phyloP scores from a whole-genome alignment of 2,113 vertebrate genomes.

The Oriolus oriolus region DNA sequence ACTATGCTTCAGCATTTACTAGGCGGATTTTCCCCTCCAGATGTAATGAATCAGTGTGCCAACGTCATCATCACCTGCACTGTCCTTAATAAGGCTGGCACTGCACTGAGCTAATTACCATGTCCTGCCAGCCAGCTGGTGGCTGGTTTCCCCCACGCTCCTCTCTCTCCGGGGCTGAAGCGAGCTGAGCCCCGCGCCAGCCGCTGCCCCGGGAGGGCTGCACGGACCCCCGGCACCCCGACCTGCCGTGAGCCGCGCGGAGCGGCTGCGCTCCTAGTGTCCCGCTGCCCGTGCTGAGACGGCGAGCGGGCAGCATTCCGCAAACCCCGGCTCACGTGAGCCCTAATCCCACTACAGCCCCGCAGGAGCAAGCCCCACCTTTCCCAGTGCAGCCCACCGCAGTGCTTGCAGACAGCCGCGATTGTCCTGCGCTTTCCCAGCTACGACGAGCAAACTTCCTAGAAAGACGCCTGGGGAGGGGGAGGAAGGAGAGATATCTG shows the following conservation, averaged over 20 bases:
- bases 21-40: constrained; percentile 60
- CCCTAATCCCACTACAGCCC: background rate
- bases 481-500: background rate
- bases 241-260: background rate
- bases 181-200: background rate
- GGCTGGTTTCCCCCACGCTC: background rate
- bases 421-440: background rate
- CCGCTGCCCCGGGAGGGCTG: background rate
- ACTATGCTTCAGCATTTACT: constrained; percentile 54
- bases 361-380: background rate
- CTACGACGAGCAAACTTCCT: background rate
- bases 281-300: background rate
- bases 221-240: accelerated
- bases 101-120: background rate
- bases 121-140: background rate
- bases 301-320: background rate
- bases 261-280: background rate
- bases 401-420: accelerated
- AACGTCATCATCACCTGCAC: constrained; percentile 50
- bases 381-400: background rate
- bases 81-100: constrained; percentile 47
- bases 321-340: background rate
- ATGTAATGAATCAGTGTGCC: constrained; percentile 61
- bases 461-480: background rate
- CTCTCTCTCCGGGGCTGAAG: background rate